Evolutionary conservation across 2,113 vertebrate species (phyloP).

Genomic region (Tricholaema leucomelas): DNA sequence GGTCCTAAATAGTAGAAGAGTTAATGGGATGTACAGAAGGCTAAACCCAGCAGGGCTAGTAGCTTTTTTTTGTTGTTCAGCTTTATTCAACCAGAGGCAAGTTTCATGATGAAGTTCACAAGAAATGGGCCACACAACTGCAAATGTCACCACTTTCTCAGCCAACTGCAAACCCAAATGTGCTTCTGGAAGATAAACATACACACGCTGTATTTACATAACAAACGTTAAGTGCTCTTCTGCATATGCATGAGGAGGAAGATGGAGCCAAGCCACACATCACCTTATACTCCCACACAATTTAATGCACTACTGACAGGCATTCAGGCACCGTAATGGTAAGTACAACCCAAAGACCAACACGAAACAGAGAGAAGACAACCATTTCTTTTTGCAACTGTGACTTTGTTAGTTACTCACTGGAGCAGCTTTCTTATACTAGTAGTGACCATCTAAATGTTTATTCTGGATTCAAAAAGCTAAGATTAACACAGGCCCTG

Average conservation of each 20-base stretch:
- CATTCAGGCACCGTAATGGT: not conserved
- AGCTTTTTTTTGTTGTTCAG: not conserved
- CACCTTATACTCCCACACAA: not conserved
- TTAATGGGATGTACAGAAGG: slow-evolving; percentile 23
- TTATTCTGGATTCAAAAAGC: not conserved
- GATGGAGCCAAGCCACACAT: not conserved
- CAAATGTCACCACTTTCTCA: not conserved
- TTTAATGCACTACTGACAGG: not conserved
- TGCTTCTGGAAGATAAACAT: not conserved
- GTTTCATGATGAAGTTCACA: not conserved
- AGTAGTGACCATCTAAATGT: not conserved
- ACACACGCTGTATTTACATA: not conserved
- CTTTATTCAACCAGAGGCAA: not conserved
- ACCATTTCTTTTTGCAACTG: not conserved
- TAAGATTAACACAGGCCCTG: not conserved
- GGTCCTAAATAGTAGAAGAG: not conserved
- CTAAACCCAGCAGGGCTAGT: not conserved
- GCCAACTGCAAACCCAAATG: not conserved
- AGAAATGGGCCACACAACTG: not conserved
- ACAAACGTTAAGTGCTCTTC: not conserved
- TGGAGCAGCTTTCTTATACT: not conserved
- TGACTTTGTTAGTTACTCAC: not conserved
- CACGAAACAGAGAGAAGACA: not conserved
- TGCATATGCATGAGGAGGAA: not conserved
- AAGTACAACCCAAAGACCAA: not conserved